Conservation (phyloP, 2,113 vertebrate species). For the Ardeotis arabs region DNA sequence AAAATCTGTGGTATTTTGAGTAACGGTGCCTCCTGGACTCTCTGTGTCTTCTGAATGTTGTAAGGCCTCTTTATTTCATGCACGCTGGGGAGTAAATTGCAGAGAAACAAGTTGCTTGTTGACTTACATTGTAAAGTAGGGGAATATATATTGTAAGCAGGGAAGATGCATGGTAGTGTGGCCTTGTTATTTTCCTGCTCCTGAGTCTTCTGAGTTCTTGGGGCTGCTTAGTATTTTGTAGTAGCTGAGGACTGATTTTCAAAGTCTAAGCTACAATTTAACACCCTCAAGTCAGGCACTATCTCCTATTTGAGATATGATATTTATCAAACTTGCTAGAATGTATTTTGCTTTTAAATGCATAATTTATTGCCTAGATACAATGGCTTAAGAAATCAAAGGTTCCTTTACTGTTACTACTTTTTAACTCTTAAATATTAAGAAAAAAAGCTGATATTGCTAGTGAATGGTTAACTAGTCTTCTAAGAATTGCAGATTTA, state of each 20-base stretch:
- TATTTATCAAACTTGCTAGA: background rate
- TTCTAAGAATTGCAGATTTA: background rate
- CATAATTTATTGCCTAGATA: background rate
- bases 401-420: background rate
- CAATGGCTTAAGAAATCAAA: background rate
- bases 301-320: background rate
- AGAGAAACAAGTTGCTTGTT: background rate
- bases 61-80: background rate
- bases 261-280: background rate
- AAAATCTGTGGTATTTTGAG: background rate
- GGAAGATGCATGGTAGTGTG: background rate
- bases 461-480: background rate
- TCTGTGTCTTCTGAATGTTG: background rate
- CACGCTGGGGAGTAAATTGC: background rate
- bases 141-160: background rate
- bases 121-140: background rate
- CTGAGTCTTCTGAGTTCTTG: background rate
- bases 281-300: background rate
- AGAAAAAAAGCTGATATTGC: background rate
- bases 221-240: background rate
- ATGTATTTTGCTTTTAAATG: background rate
- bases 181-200: background rate
- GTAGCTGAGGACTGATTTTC: background rate
- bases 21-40: background rate
- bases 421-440: background rate